These are phyloP conservation scores for Melanotaenia boesemani DNA, from an alignment of 2,797 vertebrate genomes.

Conservation along the genomic window DNA sequence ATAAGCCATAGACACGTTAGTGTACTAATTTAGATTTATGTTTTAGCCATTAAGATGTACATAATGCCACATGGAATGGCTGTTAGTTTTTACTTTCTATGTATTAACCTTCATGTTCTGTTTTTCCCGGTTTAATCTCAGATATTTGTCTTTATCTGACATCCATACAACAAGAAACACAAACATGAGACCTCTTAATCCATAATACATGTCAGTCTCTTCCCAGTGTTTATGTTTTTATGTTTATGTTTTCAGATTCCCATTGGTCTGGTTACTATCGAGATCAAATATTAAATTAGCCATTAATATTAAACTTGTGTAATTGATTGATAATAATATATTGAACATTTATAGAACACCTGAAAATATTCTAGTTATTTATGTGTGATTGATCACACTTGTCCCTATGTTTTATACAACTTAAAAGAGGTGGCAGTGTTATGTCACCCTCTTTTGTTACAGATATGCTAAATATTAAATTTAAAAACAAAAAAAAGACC, in stretches of 20 bases:
- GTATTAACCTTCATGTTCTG: not conserved
- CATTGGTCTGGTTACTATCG: constrained; percentile 1
- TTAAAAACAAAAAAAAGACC: not conserved
- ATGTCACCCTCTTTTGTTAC: constrained; percentile 31
- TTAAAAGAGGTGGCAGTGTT: constrained; percentile 38
- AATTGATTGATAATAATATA: constrained; percentile 24
- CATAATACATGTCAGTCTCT: not conserved
- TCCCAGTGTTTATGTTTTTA: not conserved
- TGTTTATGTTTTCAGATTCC: not conserved
- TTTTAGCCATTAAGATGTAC: not conserved
- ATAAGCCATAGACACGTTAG: not conserved
- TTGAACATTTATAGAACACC: constrained; percentile 12
- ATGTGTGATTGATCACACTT: constrained; percentile 18
- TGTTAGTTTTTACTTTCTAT: not conserved
- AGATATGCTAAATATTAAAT: constrained; percentile 13
- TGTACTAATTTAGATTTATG: not conserved
- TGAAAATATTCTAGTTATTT: constrained; percentile 13
- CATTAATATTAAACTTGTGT: constrained; percentile 10
- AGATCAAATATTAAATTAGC: constrained; percentile 12
- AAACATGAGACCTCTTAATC: not conserved
- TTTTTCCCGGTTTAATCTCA: not conserved
- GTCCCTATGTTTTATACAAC: constrained; percentile 7
- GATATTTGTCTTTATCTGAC: not conserved
- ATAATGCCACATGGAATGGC: not conserved
- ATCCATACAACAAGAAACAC: constrained; percentile 4